Evolutionary conservation across 2,888 invertebrate species (phyloP).

Genomic region (Papilio elwesi): DNA sequence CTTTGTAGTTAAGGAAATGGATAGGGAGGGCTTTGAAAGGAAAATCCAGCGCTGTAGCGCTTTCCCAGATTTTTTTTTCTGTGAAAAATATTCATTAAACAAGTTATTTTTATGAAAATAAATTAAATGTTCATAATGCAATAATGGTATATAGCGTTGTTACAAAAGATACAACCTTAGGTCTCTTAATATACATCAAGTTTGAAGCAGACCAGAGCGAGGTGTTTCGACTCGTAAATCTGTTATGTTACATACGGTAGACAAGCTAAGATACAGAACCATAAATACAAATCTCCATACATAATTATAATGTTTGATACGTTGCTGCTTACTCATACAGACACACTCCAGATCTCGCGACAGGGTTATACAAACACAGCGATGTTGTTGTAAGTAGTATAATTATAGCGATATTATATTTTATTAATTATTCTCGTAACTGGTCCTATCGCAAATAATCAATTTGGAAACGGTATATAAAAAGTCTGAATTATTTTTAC

Average conservation of each 20-base stretch:
- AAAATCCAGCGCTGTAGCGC: too few species aligned
- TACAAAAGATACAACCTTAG: too few species aligned
- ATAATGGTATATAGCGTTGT: too few species aligned
- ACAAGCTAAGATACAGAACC: background rate
- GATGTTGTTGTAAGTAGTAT: conserved; percentile 11
- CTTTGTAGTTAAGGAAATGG: too few species aligned
- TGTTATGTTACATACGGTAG: background rate
- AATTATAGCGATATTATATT: background rate
- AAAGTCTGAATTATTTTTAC: too few species aligned
- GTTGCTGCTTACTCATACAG: conserved; percentile 15
- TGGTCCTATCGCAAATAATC: background rate
- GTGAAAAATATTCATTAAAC: too few species aligned
- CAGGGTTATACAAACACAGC: conserved; percentile 32
- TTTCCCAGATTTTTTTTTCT: too few species aligned
- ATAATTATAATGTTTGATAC: conserved; percentile 1
- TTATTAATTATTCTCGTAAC: conserved; percentile 21
- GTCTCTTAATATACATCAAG: background rate
- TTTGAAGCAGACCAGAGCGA: background rate
- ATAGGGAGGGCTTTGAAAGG: too few species aligned
- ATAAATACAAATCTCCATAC: background rate
- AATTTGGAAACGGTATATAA: too few species aligned
- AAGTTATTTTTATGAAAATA: too few species aligned
- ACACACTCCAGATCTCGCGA: conserved; percentile 27
- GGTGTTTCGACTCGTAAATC: conserved; percentile 5
- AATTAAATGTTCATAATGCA: too few species aligned